Percentiles rank a stretch among this genome's conserved stretches.
Evolutionary conservation across 2,888 invertebrate genomes (phyloP).

Genomic region (Tuberolachnus salignus): DNA sequence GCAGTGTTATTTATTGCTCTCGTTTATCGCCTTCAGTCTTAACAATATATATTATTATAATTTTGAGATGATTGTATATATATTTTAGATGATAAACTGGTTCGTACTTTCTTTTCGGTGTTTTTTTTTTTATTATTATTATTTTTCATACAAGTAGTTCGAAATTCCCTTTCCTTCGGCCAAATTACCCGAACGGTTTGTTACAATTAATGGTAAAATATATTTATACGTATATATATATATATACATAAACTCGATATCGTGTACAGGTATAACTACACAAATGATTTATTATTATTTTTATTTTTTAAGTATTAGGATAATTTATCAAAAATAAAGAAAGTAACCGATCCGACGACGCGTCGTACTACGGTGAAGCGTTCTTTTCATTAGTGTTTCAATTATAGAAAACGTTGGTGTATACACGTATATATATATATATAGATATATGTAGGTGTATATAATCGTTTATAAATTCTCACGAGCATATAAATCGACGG

Average conservation of each 20-base stretch:
- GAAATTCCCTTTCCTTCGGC: slow-evolving; percentile 1
- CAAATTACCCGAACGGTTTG: background rate
- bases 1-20: slow-evolving; percentile 35
- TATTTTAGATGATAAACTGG: slow-evolving; percentile 23
- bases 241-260: too few relatives aligned
- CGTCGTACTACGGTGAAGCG: background rate
- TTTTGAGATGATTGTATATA: too few relatives aligned
- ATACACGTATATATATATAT: background rate
- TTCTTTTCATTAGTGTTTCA: background rate
- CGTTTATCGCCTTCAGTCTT: slow-evolving; percentile 34
- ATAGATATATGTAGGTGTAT: too few relatives aligned
- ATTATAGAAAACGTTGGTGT: background rate
- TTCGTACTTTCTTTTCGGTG: slow-evolving; percentile 46
- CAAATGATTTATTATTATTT: too few relatives aligned
- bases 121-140: slow-evolving; percentile 19
- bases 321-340: slow-evolving; percentile 7
- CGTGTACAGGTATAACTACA: background rate
- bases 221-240: too few relatives aligned
- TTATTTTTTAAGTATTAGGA: background rate
- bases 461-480: too few relatives aligned
- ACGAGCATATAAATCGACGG: too few relatives aligned
- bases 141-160: background rate
- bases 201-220: too few relatives aligned
- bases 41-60: slow-evolving; percentile 20
- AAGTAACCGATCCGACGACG: slow-evolving; percentile 4